Percentiles rank a stretch among this genome's conserved stretches.
phyloP scores from a whole-genome alignment of 1,140 invertebrate species.

The Luehdorfia chinensis region DNA sequence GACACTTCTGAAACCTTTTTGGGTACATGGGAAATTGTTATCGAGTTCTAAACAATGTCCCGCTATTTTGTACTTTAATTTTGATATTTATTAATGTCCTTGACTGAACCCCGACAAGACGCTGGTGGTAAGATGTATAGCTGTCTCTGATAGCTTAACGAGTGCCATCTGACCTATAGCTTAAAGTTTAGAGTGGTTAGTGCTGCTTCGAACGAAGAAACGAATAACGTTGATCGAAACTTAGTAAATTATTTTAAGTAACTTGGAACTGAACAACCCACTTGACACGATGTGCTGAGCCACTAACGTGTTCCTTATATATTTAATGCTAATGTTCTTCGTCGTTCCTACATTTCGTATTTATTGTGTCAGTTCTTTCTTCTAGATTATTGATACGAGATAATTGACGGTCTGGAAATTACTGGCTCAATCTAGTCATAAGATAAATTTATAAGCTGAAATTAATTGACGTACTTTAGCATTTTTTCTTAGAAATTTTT shows the following conservation, averaged over 20 bases:
- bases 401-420: constrained; percentile 53
- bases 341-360: constrained; percentile 69
- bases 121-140: constrained; percentile 24
- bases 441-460: constrained; percentile 69
- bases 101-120: constrained; percentile 21
- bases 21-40: no score
- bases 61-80: no score
- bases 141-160: constrained; percentile 51
- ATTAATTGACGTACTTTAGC: constrained; percentile 50
- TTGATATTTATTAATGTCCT: constrained; percentile 10
- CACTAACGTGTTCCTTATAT: constrained; percentile 32
- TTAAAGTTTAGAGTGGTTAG: constrained; percentile 60
- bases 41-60: no score
- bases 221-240: constrained; percentile 64
- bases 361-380: constrained; percentile 63
- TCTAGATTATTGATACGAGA: constrained; percentile 42
- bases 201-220: constrained; percentile 63
- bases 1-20: no score
- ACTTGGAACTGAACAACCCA: constrained; percentile 43
- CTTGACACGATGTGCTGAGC: constrained; percentile 20
- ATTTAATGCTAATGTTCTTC: constrained; percentile 45
- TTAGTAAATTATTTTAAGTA: constrained; percentile 48
- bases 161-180: constrained; percentile 71
- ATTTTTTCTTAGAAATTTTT: constrained; percentile 55
- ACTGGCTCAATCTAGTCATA: constrained; percentile 77